Percentiles rank a stretch among this genome's conserved stretches.
Evolutionary conservation across 2,797 vertebrate genomes (phyloP).

Genomic region (Gallinago stenura): DNA sequence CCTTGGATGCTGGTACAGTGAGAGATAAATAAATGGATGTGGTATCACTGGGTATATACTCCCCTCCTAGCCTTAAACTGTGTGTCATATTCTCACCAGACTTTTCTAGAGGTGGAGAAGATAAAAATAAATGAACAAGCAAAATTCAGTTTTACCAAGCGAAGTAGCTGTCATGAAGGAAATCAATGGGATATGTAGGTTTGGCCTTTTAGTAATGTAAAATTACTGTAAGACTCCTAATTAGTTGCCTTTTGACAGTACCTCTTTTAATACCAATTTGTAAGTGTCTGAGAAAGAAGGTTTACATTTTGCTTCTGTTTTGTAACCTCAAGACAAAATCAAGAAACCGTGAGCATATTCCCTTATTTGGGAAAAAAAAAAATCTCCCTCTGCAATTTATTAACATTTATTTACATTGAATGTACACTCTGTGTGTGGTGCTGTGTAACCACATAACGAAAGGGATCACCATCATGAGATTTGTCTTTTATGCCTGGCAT

Average conservation of each 20-base stretch:
- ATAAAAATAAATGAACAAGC: neutral
- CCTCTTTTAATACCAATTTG: constrained; percentile 17
- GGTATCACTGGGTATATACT: neutral
- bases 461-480: neutral
- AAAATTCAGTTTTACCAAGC: neutral
- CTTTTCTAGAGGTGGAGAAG: neutral
- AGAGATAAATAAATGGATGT: neutral
- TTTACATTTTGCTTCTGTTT: constrained; percentile 1
- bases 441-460: neutral
- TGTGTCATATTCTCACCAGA: neutral
- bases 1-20: neutral
- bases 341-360: neutral
- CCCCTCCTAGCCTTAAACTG: neutral
- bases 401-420: neutral
- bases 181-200: neutral
- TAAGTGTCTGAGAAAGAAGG: neutral
- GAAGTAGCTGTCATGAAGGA: constrained; percentile 1
- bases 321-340: constrained; percentile 1
- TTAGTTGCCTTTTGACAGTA: constrained; percentile 26
- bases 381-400: neutral
- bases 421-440: no score
- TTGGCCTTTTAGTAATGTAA: constrained; percentile 8
- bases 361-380: neutral
- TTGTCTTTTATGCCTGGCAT: neutral
- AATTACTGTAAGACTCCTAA: constrained; percentile 47